Base-by-base conservation (phyloP, 2,113 vertebrate species). In the Lepus americanus region DNA sequence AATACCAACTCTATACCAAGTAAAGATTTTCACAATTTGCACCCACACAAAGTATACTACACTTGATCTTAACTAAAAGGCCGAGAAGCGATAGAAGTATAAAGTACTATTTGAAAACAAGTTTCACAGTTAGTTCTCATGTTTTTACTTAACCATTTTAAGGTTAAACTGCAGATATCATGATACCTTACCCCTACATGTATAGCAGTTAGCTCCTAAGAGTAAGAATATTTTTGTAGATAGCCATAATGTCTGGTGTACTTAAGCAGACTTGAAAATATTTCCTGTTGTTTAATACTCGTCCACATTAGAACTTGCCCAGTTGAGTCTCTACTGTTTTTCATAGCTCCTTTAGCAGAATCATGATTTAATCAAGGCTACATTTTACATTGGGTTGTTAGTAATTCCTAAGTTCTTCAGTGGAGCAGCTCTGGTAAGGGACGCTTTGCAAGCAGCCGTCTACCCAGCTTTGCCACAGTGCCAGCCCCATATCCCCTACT, bases 101-200 rank as follows among this genome's bases (percentile, higher is more conserved):
- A 44, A 44, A 44, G 44, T 44, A 44, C 44, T 44, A 44, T 44
- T 44, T 44, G 44, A 44, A 44, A 44, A 44, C 44, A 44, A 8
- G 44, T 44, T 44, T 44, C 44, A 44, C 44, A 44, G 44, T 44
- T 44, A 44, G 8, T 44, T 44, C 44, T 44, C 44, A 0, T 64
- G 27, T 69, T 86, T 93, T 80, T 83, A 55, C 36, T 67, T 73
- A 81, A 77, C 9, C 73, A 33, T 85, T 90, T 95, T 44, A 89
- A 89, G 59, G 27, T 44, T 67, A 69, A 51, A 83, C 73, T 92
- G 19, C 0, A 76, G 53, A 31, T n/a, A 19, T 44, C 39, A 44
- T 5, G 13, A 20, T 33, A n/a, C 49, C 33, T 91, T 5, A 91
- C 3, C 11, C 20, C 33, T 76, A 22, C 36, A 59, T 89, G 81